Percentiles rank a stretch among this genome's conserved stretches.
Evolutionary conservation across 2,113 vertebrate species (phyloP).

Genomic region (Naja naja): DNA sequence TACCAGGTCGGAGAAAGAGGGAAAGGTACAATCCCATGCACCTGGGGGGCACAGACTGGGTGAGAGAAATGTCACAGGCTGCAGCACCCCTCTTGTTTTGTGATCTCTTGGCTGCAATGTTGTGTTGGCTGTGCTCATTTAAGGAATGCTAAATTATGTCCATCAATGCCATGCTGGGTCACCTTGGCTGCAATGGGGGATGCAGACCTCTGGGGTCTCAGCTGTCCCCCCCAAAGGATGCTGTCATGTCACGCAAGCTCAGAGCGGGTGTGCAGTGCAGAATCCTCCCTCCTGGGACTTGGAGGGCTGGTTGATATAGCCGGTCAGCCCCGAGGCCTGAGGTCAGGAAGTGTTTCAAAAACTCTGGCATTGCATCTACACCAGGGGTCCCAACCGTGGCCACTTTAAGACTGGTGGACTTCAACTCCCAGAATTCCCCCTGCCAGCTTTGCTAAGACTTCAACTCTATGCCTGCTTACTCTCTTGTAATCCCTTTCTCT

Average conservation of each 20-base stretch:
- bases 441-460: too few species aligned
- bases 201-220: neutral
- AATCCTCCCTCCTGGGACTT: neutral
- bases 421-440: too few species aligned
- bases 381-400: too few species aligned
- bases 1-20: neutral
- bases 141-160: neutral
- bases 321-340: neutral
- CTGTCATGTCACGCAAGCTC: neutral
- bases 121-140: neutral
- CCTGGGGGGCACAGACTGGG: neutral
- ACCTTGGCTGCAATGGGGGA: neutral
- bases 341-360: neutral
- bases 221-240: neutral
- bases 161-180: neutral
- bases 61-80: neutral
- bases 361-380: neutral
- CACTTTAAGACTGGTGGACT: too few species aligned
- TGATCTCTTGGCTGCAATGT: neutral
- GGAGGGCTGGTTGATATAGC: neutral
- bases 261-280: too few species aligned
- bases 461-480: too few species aligned
- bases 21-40: neutral
- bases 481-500: too few species aligned
- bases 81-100: neutral